Evolutionary conservation across 2,888 invertebrate species (phyloP), one percentile per base, ranked within the genome.

Genomic region (Pseudanteris insignis): DNA sequence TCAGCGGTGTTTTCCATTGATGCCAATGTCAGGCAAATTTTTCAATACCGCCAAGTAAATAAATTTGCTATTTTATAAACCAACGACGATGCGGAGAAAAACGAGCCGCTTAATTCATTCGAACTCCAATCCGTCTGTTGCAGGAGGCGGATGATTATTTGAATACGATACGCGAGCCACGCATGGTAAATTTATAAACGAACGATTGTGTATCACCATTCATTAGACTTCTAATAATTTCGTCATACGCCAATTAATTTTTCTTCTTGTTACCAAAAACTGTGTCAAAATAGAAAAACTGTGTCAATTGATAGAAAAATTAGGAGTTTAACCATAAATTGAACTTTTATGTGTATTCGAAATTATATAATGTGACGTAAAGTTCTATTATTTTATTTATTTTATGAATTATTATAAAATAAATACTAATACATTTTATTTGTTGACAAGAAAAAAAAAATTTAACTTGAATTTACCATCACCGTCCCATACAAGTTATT

Each of bases 21-120:
- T 61, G 61, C 61, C 54, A 61, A 3, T 50, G 50, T 47, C 61
- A 62, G 61, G 47, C 61, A 36, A 61, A 54, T 61, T 61, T 61
- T 55, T 61, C 61, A 61, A 61, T 61, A 61, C 60, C 18, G 46
- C 61, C 34, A 55, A 61, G 40, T 55, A 61, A 61, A 61, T 61
- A 61, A 61, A 61, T 61, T 61, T 38, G 38, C 60, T 60, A 54
- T 60, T 60, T 54, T 54, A 32, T 32, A 40, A 53, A 51, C 41
- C 40, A 21, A 28, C 53, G 30, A 13, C 50, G 44, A 40, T 53
- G 51, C 29, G 41, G 32, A 53, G 60, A 60, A 60, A 60, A 60
- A 59, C 41, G 46, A 43, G 24, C 15, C 34, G 46, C 33, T 13
- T 33, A 24, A 58, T 51, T 58, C 46, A 58, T 58, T 46, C 30